Percentiles rank a stretch among this genome's conserved stretches.
Conservation (phyloP, 1,140 invertebrate species). For the Ectropis grisescens region DNA sequence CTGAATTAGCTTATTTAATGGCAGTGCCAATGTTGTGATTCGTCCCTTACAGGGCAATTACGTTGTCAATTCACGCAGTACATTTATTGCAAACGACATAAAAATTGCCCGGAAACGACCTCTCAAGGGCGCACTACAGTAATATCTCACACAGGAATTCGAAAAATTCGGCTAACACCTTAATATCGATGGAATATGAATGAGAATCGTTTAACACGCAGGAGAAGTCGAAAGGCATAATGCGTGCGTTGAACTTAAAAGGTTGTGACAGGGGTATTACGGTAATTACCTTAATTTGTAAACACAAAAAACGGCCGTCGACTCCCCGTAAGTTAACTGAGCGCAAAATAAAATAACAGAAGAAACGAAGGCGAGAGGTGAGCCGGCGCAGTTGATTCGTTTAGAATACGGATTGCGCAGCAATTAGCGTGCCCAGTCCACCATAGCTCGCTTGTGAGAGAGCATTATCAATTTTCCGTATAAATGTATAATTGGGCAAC, state of each 20-base stretch:
- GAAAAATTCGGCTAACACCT: constrained; percentile 24
- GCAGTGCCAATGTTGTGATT: no score
- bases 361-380: constrained; percentile 1
- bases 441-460: constrained; percentile 9
- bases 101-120: constrained; percentile 42
- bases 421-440: constrained; percentile 10
- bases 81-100: constrained; percentile 42
- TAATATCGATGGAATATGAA: constrained; percentile 25
- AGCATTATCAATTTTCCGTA: constrained; percentile 22
- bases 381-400: constrained; percentile 6
- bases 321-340: constrained; percentile 18
- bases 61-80: no score
- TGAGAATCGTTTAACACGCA: constrained; percentile 14
- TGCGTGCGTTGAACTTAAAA: constrained; percentile 55
- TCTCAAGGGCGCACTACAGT: constrained; percentile 34
- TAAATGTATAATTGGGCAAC: constrained; percentile 20
- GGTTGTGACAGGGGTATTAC: constrained; percentile 51
- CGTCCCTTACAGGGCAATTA: constrained; percentile 20
- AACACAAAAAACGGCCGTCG: constrained; percentile 44
- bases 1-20: no score
- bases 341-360: constrained; percentile 33
- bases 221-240: constrained; percentile 18
- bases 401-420: constrained; percentile 15
- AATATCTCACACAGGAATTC: constrained; percentile 29
- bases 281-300: constrained; percentile 59